phyloP scores from a whole-genome alignment of 2,888 invertebrate species.

The Xestia rhomboidea region DNA sequence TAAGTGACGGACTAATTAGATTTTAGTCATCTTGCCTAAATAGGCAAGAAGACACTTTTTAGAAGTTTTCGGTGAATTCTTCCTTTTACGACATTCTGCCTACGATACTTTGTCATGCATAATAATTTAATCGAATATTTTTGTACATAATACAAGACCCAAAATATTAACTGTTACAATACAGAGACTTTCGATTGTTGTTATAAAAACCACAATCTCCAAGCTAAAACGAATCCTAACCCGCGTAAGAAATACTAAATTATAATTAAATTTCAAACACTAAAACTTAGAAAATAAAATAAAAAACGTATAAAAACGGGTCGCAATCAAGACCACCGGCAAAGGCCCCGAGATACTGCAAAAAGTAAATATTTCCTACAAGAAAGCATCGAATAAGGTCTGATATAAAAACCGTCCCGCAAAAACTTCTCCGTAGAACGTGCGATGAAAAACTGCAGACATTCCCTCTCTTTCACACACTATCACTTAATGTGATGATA shows the following conservation, averaged over 20 bases:
- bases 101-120: too few species aligned
- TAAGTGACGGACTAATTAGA: too few species aligned
- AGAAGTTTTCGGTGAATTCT: too few species aligned
- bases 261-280: conserved; percentile 27
- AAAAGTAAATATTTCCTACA: conserved; percentile 78
- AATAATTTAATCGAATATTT: neutral
- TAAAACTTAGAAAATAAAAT: conserved; percentile 30
- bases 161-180: neutral
- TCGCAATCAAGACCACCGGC: conserved; percentile 79
- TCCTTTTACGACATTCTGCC: too few species aligned
- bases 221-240: neutral
- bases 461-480: conserved; percentile 80
- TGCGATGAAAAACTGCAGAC: conserved; percentile 83
- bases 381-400: conserved; percentile 78
- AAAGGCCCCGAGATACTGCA: conserved; percentile 62
- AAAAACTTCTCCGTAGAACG: conserved; percentile 76
- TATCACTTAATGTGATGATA: conserved; percentile 69
- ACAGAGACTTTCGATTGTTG: neutral
- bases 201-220: neutral
- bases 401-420: conserved; percentile 81
- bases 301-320: conserved; percentile 36
- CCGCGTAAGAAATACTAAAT: neutral
- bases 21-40: too few species aligned
- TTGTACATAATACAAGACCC: neutral
- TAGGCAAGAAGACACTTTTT: too few species aligned